Base-by-base conservation (phyloP, 92 coral and sea anemone genomes). In the Muricea muricata region DNA sequence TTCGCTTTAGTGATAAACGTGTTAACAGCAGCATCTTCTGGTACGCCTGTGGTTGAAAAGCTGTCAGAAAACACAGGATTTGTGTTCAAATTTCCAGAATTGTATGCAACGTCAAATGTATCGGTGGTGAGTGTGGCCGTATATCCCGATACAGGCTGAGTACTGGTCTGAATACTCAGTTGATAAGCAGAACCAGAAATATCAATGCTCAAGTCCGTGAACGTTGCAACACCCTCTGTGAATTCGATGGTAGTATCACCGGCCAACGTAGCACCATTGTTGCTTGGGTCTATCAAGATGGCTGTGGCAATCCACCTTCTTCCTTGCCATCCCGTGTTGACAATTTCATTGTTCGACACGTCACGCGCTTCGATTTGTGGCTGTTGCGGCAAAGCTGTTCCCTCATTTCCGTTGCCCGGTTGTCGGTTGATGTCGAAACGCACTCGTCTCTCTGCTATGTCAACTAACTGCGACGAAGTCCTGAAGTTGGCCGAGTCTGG, bases 271-370 rank as follows among this genome's bases (percentile, higher is more conserved):
- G 94, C 94, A 9, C 85, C 82, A 55, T 90, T 80, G 10, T 60
- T 82, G 30, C 18, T 80, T 8, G 85, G 82, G 46, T 88, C 81
- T 17, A 89, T 83, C 8, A 92, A 61, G 1, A 87, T 46, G 20
- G 93, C 98, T 11, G 35, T 75, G 29, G 88, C 73, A 55, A 83
- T 48, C 98, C 98, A 94, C n/a, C 47, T 45, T 9, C 98, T 87
- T 80, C 97, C 94, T 78, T 88, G 93, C 98, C 98, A 94, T 14
- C 97, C 98, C 0, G 97, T 93, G 82, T 90, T 94, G 20, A 90
- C 97, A 45, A 92, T 92, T 4, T 90, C 83, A 7, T 90, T 91
- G 47, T 86, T 88, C 10, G 96, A 95, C 9, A 83, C 87, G 90
- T 94, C 98, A 35, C 94, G 86, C 17, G 92, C 95, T 34, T 90